Conservation (phyloP, 30 jellyfish, hydroid and myxozoan species). For the Chrysaora quinquecirrha region DNA sequence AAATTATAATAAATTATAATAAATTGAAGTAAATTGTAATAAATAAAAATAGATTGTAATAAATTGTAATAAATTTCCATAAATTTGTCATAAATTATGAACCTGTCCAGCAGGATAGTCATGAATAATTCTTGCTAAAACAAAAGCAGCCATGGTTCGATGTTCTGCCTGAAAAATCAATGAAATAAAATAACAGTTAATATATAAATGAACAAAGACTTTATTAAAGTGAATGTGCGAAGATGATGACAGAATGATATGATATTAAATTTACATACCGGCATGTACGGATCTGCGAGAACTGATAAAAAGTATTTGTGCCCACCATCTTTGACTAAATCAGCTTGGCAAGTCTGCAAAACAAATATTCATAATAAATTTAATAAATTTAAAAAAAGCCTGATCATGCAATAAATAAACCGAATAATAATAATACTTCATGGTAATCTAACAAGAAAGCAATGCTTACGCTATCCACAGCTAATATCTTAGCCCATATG, state of each 20-base stretch:
- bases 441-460: no score
- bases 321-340: slow-evolving; percentile 87
- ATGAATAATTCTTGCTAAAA: slow-evolving; percentile 92
- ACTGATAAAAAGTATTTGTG: slow-evolving; percentile 91
- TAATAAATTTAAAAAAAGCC: neutral
- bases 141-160: slow-evolving; percentile 94
- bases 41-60: no score
- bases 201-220: no score
- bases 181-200: no score
- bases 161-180: slow-evolving; percentile 96
- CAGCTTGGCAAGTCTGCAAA: slow-evolving; percentile 90
- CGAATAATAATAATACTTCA: no score
- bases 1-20: no score
- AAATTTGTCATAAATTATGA: no score
- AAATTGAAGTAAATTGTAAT: no score
- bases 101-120: slow-evolving; percentile 97
- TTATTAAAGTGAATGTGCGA: no score
- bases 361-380: neutral
- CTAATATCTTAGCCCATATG: slow-evolving; percentile 95
- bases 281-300: slow-evolving; percentile 97
- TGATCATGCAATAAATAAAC: neutral
- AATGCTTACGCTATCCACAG: slow-evolving; percentile 99
- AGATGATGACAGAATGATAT: no score
- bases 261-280: no score
- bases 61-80: no score